phyloP scores from a whole-genome alignment of 92 coral and sea anemone genomes.

The Muricea muricata region DNA sequence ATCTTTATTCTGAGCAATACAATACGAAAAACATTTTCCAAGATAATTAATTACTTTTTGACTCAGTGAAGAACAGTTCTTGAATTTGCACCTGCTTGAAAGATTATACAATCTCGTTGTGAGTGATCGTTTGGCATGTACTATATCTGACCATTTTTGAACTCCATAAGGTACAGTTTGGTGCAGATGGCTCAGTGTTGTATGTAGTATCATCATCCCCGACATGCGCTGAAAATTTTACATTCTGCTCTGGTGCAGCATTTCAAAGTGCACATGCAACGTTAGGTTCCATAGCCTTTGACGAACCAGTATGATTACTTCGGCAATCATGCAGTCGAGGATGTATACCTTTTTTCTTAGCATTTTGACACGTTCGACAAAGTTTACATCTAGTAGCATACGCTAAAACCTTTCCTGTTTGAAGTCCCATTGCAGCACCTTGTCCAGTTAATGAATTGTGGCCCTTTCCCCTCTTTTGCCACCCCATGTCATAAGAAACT shows the following conservation, averaged over 20 bases:
- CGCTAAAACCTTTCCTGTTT: not conserved
- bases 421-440: not conserved
- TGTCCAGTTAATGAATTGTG: not conserved
- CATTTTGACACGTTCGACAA: not conserved
- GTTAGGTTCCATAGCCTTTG: conserved; percentile 14
- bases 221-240: not conserved
- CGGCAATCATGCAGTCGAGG: not conserved
- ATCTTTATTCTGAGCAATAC: not conserved
- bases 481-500: not conserved
- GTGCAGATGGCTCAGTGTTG: not conserved
- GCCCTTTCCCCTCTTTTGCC: not conserved
- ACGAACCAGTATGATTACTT: conserved; percentile 4
- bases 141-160: not conserved
- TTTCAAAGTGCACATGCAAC: conserved; percentile 24
- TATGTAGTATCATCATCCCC: conserved; percentile 2
- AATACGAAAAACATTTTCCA: not conserved
- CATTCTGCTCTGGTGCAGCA: conserved; percentile 1
- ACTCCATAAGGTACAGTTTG: not conserved
- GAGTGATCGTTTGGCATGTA: not conserved
- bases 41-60: not conserved
- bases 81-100: not conserved
- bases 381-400: not conserved
- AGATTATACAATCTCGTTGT: conserved; percentile 2
- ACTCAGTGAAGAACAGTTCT: not conserved
- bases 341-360: not conserved